phyloP scores from a whole-genome alignment of 1,140 invertebrate species.

The Leguminivora glycinivorella region DNA sequence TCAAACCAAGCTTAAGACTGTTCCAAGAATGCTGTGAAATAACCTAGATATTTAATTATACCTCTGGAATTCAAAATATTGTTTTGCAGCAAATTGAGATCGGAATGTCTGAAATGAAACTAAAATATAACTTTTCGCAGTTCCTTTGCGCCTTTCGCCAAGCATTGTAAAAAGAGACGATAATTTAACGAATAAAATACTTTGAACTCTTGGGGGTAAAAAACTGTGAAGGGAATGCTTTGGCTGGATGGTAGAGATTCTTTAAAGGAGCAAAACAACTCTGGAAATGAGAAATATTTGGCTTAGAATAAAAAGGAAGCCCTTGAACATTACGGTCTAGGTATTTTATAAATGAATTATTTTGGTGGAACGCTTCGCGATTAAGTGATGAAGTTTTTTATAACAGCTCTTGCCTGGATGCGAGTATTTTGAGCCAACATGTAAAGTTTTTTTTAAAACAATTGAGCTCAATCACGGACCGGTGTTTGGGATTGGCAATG shows the following conservation, averaged over 20 bases:
- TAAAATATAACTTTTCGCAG: background rate
- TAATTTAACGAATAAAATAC: constrained; percentile 1
- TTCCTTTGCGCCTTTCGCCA: background rate
- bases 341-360: no score
- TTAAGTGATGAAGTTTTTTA: no score
- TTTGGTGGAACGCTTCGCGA: background rate
- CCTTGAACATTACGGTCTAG: background rate
- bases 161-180: constrained; percentile 1
- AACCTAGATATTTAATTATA: background rate
- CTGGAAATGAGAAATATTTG: background rate
- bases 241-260: background rate
- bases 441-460: no score
- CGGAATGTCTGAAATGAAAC: background rate
- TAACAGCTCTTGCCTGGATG: no score
- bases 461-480: no score
- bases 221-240: constrained; percentile 9
- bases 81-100: background rate
- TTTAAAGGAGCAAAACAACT: background rate
- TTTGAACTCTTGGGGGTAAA: background rate
- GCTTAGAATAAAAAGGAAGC: background rate
- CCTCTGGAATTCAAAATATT: background rate
- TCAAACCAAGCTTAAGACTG: no score
- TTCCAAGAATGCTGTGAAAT: background rate
- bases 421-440: no score
- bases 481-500: no score